phyloP scores from a whole-genome alignment of 2,888 invertebrate genomes.

The Chrysolina americana region DNA sequence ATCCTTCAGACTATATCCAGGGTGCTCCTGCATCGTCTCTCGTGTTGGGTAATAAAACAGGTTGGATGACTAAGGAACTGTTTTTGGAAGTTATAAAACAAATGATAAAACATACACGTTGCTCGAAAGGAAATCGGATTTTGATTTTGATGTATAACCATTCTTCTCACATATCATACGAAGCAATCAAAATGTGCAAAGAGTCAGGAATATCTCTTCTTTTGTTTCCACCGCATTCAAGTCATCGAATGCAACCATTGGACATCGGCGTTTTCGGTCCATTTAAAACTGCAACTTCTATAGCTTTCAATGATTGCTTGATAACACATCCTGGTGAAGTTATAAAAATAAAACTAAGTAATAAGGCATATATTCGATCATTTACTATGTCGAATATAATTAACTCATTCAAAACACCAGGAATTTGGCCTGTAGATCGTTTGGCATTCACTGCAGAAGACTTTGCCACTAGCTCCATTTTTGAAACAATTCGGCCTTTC shows the following conservation, averaged over 20 bases:
- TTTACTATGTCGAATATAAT: background rate
- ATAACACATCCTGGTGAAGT: constrained; percentile 35
- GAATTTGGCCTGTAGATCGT: background rate
- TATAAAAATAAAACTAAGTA: constrained; percentile 29
- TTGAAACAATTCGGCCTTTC: background rate
- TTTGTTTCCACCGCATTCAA: too few species aligned
- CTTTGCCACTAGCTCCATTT: background rate
- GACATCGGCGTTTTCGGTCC: constrained; percentile 37
- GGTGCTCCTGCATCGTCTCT: constrained; percentile 45
- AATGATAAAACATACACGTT: background rate
- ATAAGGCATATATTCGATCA: background rate
- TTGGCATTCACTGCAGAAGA: constrained; percentile 1
- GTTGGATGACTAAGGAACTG: constrained; percentile 47
- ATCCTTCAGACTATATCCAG: constrained; percentile 44
- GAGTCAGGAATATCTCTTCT: too few species aligned
- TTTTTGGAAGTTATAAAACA: constrained; percentile 9
- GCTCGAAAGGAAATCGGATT: background rate
- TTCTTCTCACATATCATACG: background rate
- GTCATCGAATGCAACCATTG: constrained; percentile 12
- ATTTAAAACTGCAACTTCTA: constrained; percentile 31
- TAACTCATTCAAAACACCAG: background rate
- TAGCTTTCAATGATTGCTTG: constrained; percentile 37
- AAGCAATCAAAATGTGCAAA: background rate
- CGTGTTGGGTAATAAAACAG: constrained; percentile 46
- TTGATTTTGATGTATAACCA: background rate